phyloP scores from a whole-genome alignment of 2,797 vertebrate species.

The Pipistrellus nathusii region DNA sequence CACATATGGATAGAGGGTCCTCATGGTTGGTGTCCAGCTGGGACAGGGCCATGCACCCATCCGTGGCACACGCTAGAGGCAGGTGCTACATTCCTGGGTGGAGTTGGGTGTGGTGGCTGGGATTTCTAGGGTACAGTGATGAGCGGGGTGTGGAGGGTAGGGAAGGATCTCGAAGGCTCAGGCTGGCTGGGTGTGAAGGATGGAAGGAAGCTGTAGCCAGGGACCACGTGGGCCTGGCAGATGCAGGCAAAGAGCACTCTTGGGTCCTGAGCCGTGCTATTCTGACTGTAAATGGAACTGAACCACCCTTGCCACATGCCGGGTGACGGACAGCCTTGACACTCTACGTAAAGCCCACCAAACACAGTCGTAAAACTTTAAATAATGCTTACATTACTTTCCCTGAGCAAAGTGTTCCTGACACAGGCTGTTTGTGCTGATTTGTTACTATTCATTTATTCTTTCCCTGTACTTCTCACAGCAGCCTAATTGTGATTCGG shows the following conservation, averaged over 20 bases:
- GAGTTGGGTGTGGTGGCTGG: neutral
- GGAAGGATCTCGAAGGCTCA: neutral
- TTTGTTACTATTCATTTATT: conserved; percentile 91
- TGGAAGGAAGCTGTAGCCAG: accelerated
- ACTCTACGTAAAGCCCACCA: conserved; percentile 82
- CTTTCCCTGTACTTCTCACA: conserved; percentile 86
- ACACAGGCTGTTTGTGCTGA: conserved; percentile 93
- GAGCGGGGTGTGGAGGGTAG: neutral
- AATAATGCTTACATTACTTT: conserved; percentile 90
- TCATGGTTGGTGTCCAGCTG: neutral
- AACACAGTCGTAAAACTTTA: conserved; percentile 88
- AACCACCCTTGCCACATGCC: conserved; percentile 68
- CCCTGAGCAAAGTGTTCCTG: conserved; percentile 90
- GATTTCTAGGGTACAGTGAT: neutral
- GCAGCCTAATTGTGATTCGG: conserved; percentile 93
- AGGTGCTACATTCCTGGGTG: neutral
- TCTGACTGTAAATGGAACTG: neutral
- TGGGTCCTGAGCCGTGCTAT: neutral
- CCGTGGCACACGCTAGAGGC: neutral
- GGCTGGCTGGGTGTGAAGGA: neutral
- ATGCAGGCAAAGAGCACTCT: accelerated
- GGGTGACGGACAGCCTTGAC: conserved; percentile 69
- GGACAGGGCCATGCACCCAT: neutral
- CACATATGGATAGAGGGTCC: too few species aligned
- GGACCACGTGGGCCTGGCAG: neutral